Percentiles rank a stretch among this genome's conserved stretches.
These are phyloP conservation scores for Muscicapa striata DNA, from an alignment of 2,797 vertebrate species.

Conservation along the genomic window DNA sequence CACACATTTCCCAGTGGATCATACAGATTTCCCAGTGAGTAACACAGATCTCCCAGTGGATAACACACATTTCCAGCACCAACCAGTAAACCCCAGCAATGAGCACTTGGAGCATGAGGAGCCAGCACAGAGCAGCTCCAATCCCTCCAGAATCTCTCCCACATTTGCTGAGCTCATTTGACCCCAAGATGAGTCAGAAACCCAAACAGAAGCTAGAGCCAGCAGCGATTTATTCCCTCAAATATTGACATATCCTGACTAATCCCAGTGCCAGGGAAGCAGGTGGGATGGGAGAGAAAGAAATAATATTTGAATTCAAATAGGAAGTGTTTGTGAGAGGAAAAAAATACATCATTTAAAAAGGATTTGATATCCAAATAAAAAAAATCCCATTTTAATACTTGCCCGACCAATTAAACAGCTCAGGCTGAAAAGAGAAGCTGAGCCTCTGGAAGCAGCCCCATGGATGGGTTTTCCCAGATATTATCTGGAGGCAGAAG, in stretches of 20 bases:
- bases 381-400: conserved; percentile 13
- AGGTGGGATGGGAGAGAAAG: not conserved
- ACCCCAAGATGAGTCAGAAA: conserved; percentile 24
- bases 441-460: not conserved
- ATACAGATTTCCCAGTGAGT: too few species aligned
- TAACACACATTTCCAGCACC: not conserved
- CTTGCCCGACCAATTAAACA: not conserved
- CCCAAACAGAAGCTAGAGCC: not conserved
- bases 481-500: not conserved
- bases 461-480: not conserved
- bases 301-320: not conserved
- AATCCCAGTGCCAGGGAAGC: not conserved
- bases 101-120: not conserved
- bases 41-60: too few species aligned
- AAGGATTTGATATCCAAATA: not conserved
- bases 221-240: not conserved
- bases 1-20: too few species aligned
- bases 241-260: conserved; percentile 1
- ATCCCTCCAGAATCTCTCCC: not conserved
- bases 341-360: not conserved
- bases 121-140: not conserved
- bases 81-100: not conserved
- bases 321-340: accelerated
- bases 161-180: not conserved
- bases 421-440: not conserved